A percentile compares a stretch with the other conserved stretches of the same genome.
Evolutionary conservation across 2,888 invertebrate species (phyloP).

Genomic region (Alitta virens): DNA sequence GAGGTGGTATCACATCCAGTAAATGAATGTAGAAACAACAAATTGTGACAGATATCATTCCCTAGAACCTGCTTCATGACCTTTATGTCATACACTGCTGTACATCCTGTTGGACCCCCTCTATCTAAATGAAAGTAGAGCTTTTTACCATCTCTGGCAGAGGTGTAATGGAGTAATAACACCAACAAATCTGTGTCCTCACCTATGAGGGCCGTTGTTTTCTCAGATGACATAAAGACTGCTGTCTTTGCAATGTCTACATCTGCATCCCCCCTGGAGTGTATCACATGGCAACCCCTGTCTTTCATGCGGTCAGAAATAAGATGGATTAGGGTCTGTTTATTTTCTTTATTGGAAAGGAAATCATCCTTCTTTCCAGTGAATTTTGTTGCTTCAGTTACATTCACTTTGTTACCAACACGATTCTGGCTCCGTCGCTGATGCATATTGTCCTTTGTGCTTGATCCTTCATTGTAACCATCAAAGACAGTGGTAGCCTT

Average conservation of each 20-base stretch:
- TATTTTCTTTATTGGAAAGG: slow-evolving; percentile 31
- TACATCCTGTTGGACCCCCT: too few relatives aligned
- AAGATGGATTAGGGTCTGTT: slow-evolving; percentile 31
- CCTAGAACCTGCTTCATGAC: background rate
- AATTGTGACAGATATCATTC: background rate
- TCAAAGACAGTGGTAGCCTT: slow-evolving; percentile 26
- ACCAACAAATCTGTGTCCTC: slow-evolving; percentile 37
- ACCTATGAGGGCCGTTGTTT: too few relatives aligned
- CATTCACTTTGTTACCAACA: slow-evolving; percentile 16
- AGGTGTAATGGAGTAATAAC: slow-evolving; percentile 17
- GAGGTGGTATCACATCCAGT: slow-evolving; percentile 1
- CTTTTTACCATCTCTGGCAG: background rate
- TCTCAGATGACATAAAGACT: slow-evolving; percentile 9
- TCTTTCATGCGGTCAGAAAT: slow-evolving; percentile 20
- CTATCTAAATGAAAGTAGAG: background rate
- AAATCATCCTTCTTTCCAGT: slow-evolving; percentile 31
- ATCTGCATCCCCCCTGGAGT: slow-evolving; percentile 36
- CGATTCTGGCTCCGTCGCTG: slow-evolving; percentile 24
- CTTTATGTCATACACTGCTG: too few relatives aligned
- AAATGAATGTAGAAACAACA: background rate
- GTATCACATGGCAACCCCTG: slow-evolving; percentile 14
- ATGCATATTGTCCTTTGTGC: slow-evolving; percentile 31
- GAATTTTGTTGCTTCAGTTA: slow-evolving; percentile 25
- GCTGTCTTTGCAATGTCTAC: slow-evolving; percentile 30
- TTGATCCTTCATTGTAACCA: slow-evolving; percentile 23